A percentile compares a stretch with the other conserved stretches of the same genome.
Conservation (phyloP, 2,888 invertebrate genomes). For the Isoperla grammatica region DNA sequence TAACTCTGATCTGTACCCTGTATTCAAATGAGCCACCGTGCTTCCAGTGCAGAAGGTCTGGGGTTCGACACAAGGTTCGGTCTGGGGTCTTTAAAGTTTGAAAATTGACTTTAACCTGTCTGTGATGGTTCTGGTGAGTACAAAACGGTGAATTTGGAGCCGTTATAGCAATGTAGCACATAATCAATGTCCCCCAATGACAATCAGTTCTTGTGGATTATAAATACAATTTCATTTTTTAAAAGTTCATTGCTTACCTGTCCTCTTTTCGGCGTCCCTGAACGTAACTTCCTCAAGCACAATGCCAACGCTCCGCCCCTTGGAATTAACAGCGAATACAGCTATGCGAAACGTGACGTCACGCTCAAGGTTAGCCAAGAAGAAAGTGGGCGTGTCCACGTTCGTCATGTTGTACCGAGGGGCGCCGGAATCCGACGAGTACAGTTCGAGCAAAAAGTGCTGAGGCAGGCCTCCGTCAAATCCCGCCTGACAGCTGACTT, state of each 20-base stretch:
- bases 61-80: too few species aligned
- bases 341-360: constrained; percentile 72
- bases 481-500: constrained; percentile 74
- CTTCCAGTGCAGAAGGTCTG: too few species aligned
- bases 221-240: too few species aligned
- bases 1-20: too few species aligned
- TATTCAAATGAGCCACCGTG: too few species aligned
- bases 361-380: constrained; percentile 70
- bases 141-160: too few species aligned
- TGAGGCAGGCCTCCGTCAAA: constrained; percentile 89
- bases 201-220: too few species aligned
- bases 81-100: too few species aligned
- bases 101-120: too few species aligned
- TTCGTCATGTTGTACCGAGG: constrained; percentile 58
- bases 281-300: constrained; percentile 71
- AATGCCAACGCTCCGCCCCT: constrained; percentile 69
- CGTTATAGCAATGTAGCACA: too few species aligned
- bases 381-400: constrained; percentile 64
- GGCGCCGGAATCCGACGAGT: constrained; percentile 38
- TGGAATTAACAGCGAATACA: constrained; percentile 74
- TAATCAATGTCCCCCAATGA: too few species aligned
- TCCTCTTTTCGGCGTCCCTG: constrained; percentile 72
- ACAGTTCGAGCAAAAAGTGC: constrained; percentile 76
- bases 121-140: too few species aligned
- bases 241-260: constrained; percentile 55